Base-by-base conservation (phyloP, 2,888 invertebrate genomes). In the Hymenopus coronatus region DNA sequence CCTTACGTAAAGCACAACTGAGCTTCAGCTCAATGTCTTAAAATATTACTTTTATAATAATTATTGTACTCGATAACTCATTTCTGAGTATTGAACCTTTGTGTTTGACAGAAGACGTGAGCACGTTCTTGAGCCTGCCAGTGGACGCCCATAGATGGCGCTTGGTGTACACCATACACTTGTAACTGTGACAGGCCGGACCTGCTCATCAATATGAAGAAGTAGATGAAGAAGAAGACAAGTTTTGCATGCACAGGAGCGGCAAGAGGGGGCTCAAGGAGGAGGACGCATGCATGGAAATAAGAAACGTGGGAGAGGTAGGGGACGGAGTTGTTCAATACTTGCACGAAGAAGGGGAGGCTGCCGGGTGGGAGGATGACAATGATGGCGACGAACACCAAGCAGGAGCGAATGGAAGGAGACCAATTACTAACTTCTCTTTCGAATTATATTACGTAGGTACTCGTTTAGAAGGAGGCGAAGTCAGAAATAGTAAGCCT, bases 191-290 rank as follows among this genome's bases (percentile, higher is more conserved):
- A 54, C 85, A 54, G 46, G 85, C 54, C n/a, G 85, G 33, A 46
- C 40, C 27, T 40, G 33, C 84, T 84, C 84, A 84, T 84, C 84
- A 84, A 84, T 84, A 84, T 84, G 40, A 84, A 84, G 85, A 46
- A 85, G 85, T 70, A 70, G 54, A 70, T 70, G 54, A 70, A 70
- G 54, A 3, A 85, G 54, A 85, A 27, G 85, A 85, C 46, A 54
- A 85, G 85, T 12, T 54, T 54, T 85, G 85, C 85, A 85, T 46
- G 54, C 54, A 85, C n/a, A 15, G 28, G 54, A 40, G 54, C 54
- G 54, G 28, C n/a, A 27, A 84, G 33, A 28, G n/a, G 85, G 54
- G 46, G 54, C 9, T 20, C 14, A 25, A 14, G 85, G 40, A 85
- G 25, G 20, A 85, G 85, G 27, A 28, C 20, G 54, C 28, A 54